phyloP scores from a whole-genome alignment of 2,888 invertebrate species.

The Auanema freiburgensis region DNA sequence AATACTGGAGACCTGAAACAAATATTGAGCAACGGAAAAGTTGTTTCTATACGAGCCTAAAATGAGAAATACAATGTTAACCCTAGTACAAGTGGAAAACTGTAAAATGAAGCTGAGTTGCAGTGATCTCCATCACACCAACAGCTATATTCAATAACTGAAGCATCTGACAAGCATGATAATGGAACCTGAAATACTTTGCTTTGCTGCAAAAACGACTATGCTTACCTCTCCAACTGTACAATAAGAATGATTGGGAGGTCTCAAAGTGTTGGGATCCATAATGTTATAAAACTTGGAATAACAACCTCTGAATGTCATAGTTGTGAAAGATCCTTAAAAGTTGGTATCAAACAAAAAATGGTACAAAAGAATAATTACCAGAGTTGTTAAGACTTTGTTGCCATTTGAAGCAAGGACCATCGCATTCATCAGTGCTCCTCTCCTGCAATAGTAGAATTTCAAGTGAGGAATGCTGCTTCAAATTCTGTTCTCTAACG shows the following conservation, averaged over 20 bases:
- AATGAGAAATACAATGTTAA: background rate
- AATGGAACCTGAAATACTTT: conserved; percentile 34
- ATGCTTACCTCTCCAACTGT: conserved; percentile 34
- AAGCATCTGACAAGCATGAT: conserved; percentile 40
- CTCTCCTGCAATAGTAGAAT: conserved; percentile 36
- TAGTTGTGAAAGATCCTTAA: conserved; percentile 47
- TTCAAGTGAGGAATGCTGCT: conserved; percentile 15
- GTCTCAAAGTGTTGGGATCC: conserved; percentile 35
- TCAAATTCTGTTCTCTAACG: background rate
- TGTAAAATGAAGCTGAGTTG: conserved; percentile 20
- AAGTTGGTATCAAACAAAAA: background rate
- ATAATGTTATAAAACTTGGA: conserved; percentile 40
- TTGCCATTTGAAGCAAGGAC: conserved; percentile 59
- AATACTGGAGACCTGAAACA: too few relatives aligned
- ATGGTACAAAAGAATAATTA: conserved; percentile 7
- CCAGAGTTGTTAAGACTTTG: conserved; percentile 59
- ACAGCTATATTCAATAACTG: conserved; percentile 39
- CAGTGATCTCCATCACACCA: conserved; percentile 49
- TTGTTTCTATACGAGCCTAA: too few relatives aligned
- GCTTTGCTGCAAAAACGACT: background rate
- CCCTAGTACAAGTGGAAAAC: background rate
- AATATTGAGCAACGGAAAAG: too few relatives aligned
- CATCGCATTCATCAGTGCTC: conserved; percentile 56
- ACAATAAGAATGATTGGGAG: conserved; percentile 47
- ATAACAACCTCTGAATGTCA: conserved; percentile 61